Evolutionary conservation across 2,888 invertebrate genomes (phyloP).

Genomic region (Pheosia gnoma): DNA sequence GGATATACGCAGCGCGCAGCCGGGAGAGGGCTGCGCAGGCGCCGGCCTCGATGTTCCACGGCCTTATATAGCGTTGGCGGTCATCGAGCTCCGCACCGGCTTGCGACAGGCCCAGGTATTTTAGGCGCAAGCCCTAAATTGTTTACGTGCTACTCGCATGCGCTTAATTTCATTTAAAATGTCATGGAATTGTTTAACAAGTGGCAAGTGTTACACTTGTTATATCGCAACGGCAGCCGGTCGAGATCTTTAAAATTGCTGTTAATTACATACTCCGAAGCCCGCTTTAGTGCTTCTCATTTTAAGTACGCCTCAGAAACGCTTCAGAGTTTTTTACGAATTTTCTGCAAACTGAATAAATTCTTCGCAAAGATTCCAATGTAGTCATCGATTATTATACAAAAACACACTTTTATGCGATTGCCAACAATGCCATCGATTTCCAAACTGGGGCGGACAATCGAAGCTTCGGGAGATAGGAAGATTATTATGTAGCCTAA

Average conservation of each 20-base stretch:
- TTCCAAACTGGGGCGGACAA: slow-evolving; percentile 79
- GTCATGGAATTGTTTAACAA: slow-evolving; percentile 48
- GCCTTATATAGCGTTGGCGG: slow-evolving; percentile 76
- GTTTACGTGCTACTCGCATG: slow-evolving; percentile 56
- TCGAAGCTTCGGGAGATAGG: slow-evolving; percentile 61
- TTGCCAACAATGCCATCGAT: slow-evolving; percentile 61
- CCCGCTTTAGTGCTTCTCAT: too few species aligned
- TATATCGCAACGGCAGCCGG: slow-evolving; percentile 16
- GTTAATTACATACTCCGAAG: neutral
- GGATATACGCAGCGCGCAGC: slow-evolving; percentile 22
- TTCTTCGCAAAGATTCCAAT: slow-evolving; percentile 13
- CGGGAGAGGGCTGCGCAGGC: slow-evolving; percentile 34
- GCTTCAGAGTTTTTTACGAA: neutral
- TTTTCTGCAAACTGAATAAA: slow-evolving; percentile 8
- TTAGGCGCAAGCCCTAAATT: slow-evolving; percentile 64
- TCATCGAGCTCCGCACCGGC: slow-evolving; percentile 55
- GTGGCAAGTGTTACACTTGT: slow-evolving; percentile 41
- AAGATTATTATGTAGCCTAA: slow-evolving; percentile 75
- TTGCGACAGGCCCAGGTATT: slow-evolving; percentile 63
- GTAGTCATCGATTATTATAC: slow-evolving; percentile 8
- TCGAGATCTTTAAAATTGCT: slow-evolving; percentile 21
- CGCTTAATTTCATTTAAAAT: slow-evolving; percentile 55
- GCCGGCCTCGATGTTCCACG: slow-evolving; percentile 64
- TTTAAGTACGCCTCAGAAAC: neutral
- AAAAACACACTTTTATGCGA: slow-evolving; percentile 38